Percentiles rank a stretch among this genome's conserved stretches.
Conservation (phyloP, 2,888 invertebrate species). For the Alviniconcha strummeri region DNA sequence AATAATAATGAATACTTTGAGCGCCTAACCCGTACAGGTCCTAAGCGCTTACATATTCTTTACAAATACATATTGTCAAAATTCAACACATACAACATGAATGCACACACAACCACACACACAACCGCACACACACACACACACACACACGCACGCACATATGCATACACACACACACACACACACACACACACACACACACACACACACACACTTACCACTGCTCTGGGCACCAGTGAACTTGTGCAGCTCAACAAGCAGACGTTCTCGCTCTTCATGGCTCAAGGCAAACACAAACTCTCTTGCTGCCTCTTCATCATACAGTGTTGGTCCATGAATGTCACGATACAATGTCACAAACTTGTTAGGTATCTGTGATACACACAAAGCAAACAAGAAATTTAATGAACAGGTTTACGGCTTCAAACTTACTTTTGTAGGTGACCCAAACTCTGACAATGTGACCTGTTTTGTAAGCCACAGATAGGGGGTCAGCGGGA, state of each 20-base stretch:
- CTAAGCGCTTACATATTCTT: no score
- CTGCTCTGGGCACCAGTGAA: neutral
- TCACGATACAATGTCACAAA: slow-evolving; percentile 33
- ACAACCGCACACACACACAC: neutral
- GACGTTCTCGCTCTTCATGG: slow-evolving; percentile 31
- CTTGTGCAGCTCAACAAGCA: slow-evolving; percentile 32
- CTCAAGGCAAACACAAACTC: slow-evolving; percentile 42
- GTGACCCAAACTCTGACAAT: neutral
- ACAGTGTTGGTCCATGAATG: slow-evolving; percentile 30
- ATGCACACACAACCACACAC: neutral
- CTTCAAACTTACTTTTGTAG: no score
- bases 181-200: neutral
- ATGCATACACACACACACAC: neutral
- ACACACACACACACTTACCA: slow-evolving; percentile 1
- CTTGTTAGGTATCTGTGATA: slow-evolving; percentile 24
- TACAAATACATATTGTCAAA: no score
- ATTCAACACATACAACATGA: neutral
- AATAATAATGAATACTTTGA: no score
- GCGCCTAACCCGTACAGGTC: no score
- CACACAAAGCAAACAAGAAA: neutral
- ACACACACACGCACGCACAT: neutral
- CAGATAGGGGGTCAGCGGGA: neutral
- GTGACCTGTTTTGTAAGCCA: neutral
- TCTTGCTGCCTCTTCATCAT: slow-evolving; percentile 38
- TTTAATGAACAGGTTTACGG: no score